A percentile compares a stretch with the other conserved stretches of the same genome.
phyloP scores from a whole-genome alignment of 2,888 invertebrate genomes.

The Cataglyphis rosenhaueri region DNA sequence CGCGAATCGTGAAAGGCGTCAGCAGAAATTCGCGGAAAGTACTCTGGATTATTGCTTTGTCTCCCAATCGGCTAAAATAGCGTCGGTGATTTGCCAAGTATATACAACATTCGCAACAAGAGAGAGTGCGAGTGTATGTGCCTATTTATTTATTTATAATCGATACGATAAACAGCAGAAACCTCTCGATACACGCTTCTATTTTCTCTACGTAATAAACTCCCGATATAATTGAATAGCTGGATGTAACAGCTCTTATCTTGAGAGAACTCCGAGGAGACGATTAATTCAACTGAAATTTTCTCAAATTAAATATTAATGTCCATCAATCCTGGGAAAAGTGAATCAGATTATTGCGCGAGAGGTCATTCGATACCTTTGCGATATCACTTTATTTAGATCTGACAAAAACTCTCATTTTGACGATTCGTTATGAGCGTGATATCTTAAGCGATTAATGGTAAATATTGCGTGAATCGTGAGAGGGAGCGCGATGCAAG shows the following conservation, averaged over 20 bases:
- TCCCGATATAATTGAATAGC: background rate
- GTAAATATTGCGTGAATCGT: conserved; percentile 1
- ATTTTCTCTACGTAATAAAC: background rate
- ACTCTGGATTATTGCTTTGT: background rate
- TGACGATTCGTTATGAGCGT: background rate
- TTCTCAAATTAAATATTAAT: conserved; percentile 2
- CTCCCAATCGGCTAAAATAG: conserved; percentile 22
- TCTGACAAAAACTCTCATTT: background rate
- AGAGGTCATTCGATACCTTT: background rate
- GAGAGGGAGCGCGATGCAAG: background rate
- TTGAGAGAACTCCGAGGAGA: background rate
- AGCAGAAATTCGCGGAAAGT: background rate
- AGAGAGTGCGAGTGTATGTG: background rate
- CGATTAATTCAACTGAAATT: background rate
- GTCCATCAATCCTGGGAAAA: background rate
- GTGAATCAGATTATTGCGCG: background rate
- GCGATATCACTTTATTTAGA: background rate
- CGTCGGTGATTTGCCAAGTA: background rate
- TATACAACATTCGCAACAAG: conserved; percentile 1
- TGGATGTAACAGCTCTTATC: background rate
- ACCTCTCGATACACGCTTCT: background rate
- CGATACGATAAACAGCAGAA: background rate
- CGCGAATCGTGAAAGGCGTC: conserved; percentile 48
- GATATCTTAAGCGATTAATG: background rate
- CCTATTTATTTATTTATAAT: conserved; percentile 17